These are phyloP conservation scores for Eustalomyia histrio DNA, from an alignment of 2,888 invertebrate genomes.

Conservation along the genomic window DNA sequence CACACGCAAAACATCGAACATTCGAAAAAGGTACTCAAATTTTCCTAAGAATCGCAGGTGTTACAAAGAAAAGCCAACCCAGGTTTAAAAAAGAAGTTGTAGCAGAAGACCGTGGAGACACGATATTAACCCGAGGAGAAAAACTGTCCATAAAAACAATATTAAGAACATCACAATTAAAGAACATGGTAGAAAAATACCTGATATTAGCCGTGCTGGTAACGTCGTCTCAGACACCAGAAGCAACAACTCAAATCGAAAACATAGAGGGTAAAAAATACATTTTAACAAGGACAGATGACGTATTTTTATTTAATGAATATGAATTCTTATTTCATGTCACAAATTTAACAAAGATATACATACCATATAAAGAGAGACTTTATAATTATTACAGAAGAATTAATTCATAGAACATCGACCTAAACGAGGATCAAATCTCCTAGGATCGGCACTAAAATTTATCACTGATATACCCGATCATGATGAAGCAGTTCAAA, in stretches of 20 bases:
- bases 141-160: constrained; percentile 11
- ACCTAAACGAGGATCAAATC: neutral
- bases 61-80: constrained; percentile 7
- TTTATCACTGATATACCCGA: no score
- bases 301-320: neutral
- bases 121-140: neutral
- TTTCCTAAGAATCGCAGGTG: neutral
- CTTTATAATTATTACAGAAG: no score
- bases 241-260: constrained; percentile 1
- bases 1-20: neutral
- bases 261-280: constrained; percentile 13
- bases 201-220: neutral
- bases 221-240: no score
- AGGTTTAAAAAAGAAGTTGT: constrained; percentile 8
- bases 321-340: neutral
- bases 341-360: neutral
- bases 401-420: constrained; percentile 1
- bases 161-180: constrained; percentile 12
- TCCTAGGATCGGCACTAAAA: neutral
- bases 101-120: neutral
- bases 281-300: neutral
- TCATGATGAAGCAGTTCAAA: no score
- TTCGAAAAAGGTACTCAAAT: constrained; percentile 10
- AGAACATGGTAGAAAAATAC: neutral
- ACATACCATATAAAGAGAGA: neutral